Base-by-base conservation (phyloP, 2,888 invertebrate genomes). In the Caenorhabditis imperialis region DNA sequence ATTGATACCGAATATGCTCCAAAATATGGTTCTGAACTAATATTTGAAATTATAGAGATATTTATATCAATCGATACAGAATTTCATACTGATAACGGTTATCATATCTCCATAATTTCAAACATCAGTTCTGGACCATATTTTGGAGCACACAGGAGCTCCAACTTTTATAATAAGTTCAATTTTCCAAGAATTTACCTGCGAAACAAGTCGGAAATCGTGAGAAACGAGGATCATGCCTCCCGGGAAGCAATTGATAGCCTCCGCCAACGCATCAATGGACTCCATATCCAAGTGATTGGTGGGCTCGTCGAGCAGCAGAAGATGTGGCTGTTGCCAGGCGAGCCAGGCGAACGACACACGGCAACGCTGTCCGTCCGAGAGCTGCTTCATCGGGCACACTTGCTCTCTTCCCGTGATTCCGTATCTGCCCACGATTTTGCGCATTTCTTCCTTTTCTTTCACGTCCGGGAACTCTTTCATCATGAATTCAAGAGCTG, bases 211-310 rank as follows among this genome's bases (percentile, higher is more conserved):
- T 89, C 99, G 92, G 92, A 99, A 99, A 92, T 99, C 99, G 93
- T 99, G 99, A 90, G 96, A 96, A 86, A 99, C 99, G 23, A 99
- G 92, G 78, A 99, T 94, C 93, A 99, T 93, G 81, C 99, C 99
- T 45, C 99, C 99, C 82, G 96, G 95, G 88, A 96, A 99, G 88
- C 96, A 95, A 88, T 95, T 96, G 86, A 99, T 93, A 25, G 99
- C 99, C 84, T 98, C 97, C 1, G 94, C 99, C 62, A 99, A 91
- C 0, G 98, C 95, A 90, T 99, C 99, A 81, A 99, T 99, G 0
- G 97, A 98, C 79, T 90, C 90, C 42, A 90, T 89, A 72, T 76
- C 78, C 89, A 96, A 92, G 88, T 96, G 96, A 92, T 96, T 96
- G 65, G 96, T 96, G 76, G 95, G 96, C 88, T 91, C 91, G 89